Conservation (phyloP, 2,113 vertebrate species). For the Hepsetus odoe region DNA sequence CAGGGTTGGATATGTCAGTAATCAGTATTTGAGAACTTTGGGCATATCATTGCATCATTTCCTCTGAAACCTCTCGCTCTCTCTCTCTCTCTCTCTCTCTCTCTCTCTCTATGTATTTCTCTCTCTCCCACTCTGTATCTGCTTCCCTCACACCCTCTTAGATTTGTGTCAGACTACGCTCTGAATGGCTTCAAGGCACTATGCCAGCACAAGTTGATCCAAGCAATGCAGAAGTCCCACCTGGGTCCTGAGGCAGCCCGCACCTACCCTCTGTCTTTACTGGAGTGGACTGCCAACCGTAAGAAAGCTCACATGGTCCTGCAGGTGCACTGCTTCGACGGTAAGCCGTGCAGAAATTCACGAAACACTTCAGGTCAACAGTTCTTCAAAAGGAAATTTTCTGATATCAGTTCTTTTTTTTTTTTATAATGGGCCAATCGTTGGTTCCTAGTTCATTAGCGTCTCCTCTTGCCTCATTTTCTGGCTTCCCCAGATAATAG, state of each 20-base stretch:
- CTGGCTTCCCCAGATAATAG: too few relatives aligned
- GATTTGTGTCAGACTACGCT: slow-evolving; percentile 86
- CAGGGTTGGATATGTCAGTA: too few relatives aligned
- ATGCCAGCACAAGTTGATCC: slow-evolving; percentile 93
- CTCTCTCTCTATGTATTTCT: slow-evolving; percentile 58
- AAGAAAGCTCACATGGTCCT: slow-evolving; percentile 87
- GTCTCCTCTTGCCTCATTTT: too few relatives aligned
- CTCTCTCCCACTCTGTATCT: neutral
- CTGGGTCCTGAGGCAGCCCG: slow-evolving; percentile 72
- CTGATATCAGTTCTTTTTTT: too few relatives aligned
- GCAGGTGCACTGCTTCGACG: slow-evolving; percentile 87
- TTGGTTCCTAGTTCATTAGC: too few relatives aligned
- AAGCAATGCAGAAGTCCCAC: slow-evolving; percentile 79
- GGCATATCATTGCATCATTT: too few relatives aligned
- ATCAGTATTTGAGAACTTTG: too few relatives aligned
- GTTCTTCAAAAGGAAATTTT: too few relatives aligned
- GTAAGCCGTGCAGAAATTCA: slow-evolving; percentile 69
- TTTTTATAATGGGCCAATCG: too few relatives aligned
- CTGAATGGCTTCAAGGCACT: slow-evolving; percentile 84
- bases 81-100: slow-evolving; percentile 55
- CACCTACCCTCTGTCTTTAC: slow-evolving; percentile 84
- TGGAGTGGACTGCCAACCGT: slow-evolving; percentile 89
- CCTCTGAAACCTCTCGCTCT: too few relatives aligned
- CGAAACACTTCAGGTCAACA: neutral
- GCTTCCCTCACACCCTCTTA: slow-evolving; percentile 44